A percentile compares a stretch with the other conserved stretches of the same genome.
phyloP scores from a whole-genome alignment of 2,113 vertebrate genomes.

The Hemiprocne comata region DNA sequence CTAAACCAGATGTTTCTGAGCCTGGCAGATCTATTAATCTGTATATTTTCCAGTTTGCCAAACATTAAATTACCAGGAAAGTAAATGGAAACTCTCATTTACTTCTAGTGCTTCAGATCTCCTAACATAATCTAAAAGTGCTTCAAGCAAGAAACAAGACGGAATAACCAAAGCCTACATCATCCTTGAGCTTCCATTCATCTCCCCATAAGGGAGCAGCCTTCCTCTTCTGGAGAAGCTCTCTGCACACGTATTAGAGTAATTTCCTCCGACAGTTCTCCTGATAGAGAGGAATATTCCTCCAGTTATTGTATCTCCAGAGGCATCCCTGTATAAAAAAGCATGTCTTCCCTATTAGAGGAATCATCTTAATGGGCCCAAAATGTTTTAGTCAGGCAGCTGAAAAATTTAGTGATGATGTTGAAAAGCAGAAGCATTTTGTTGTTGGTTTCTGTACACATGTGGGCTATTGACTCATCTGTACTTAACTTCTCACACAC shows the following conservation, averaged over 20 bases:
- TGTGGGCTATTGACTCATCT: background rate
- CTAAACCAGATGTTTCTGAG: constrained; percentile 42
- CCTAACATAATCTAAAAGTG: constrained; percentile 37
- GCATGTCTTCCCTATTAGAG: constrained; percentile 22
- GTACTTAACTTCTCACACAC: background rate
- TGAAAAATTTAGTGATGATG: constrained; percentile 19
- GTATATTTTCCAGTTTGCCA: constrained; percentile 67
- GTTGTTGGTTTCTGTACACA: background rate
- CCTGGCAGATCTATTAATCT: constrained; percentile 57
- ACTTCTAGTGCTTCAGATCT: constrained; percentile 35
- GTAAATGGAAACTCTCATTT: constrained; percentile 63
- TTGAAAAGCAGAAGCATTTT: background rate
- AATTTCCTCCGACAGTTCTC: constrained; percentile 54
- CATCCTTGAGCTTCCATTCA: constrained; percentile 35
- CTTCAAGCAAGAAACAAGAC: constrained; percentile 49
- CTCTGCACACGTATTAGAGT: background rate
- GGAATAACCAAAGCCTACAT: constrained; percentile 36
- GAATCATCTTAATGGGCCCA: constrained; percentile 40
- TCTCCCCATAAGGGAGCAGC: constrained; percentile 8
- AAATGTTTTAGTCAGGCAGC: constrained; percentile 21
- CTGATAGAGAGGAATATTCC: constrained; percentile 18
- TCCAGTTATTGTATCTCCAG: constrained; percentile 2
- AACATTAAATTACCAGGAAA: constrained; percentile 64
- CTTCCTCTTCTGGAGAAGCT: constrained; percentile 15
- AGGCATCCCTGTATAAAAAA: constrained; percentile 40